phyloP scores from a whole-genome alignment of 2,113 vertebrate species.

The Acrocephalus kingi region DNA sequence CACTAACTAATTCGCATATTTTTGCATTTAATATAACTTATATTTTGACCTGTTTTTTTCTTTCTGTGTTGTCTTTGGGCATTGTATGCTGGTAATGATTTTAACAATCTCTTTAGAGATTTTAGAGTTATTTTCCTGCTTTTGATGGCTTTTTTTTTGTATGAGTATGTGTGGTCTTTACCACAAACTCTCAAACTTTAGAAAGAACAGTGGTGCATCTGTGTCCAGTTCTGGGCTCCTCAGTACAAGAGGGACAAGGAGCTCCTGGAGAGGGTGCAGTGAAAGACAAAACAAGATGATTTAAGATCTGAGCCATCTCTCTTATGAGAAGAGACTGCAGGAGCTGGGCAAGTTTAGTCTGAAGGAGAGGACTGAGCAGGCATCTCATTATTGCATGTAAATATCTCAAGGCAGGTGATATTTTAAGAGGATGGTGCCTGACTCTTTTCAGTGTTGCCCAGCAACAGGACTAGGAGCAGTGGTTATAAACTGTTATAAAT shows the following conservation, averaged over 20 bases:
- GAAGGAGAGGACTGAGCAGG: background rate
- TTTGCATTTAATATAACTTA: background rate
- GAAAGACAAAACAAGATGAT: background rate
- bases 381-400: background rate
- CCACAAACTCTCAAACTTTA: background rate
- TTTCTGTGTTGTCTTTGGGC: background rate
- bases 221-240: background rate
- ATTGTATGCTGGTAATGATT: background rate
- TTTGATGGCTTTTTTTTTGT: background rate
- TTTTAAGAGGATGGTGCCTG: too few species aligned
- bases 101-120: background rate
- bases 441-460: background rate
- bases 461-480: fast-evolving
- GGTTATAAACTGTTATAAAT: background rate
- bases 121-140: background rate
- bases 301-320: background rate
- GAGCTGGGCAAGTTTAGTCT: background rate
- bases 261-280: background rate
- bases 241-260: background rate
- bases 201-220: background rate
- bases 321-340: background rate
- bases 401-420: background rate
- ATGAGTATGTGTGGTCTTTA: background rate
- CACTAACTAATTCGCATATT: background rate
- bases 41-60: background rate